Base-by-base conservation (phyloP, 2,888 invertebrate genomes). In the Drosophila subquinaria region DNA sequence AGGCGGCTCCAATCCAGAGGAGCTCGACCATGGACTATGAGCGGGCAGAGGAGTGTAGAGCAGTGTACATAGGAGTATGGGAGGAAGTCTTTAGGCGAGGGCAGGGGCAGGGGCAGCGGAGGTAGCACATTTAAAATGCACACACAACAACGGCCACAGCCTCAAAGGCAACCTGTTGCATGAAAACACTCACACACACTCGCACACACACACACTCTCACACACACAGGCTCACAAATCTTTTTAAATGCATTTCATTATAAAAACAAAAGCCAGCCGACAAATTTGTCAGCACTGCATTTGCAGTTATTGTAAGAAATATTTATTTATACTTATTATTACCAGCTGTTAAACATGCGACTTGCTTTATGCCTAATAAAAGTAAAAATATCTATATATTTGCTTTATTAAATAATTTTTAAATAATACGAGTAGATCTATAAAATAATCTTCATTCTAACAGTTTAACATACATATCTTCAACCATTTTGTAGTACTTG, bases 81-180 rank as follows among this genome's bases (percentile, higher is more conserved):
- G 20, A 20, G 43, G 11, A 10, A 40, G 56, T 15, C n/a, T 38
- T 4, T n/a, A n/a, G n/a, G n/a, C n/a, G n/a, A 45, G 13, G 23
- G 40, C 30, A n/a, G 8, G 40, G 23, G n/a, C 27, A 27, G 36
- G 36, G 23, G 33, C 23, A 43, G 62, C 50, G 42, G 63, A 50
- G 69, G 59, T 56, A 67, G 62, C 73, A 53, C 65, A 82, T 67
- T 77, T 76, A 50, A 69, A 75, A 66, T 71, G 64, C 83, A 69
- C 67, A 67, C 59, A 65, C 74, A 59, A 48, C 73, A 57, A 55
- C 78, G 45, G 35, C 45, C 43, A 64, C 79, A 68, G 64, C 70
- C 77, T 65, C 62, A 55, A 64, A 61, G 76, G 76, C 86, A 85
- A 85, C 88, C 86, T 82, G 85, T 85, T 88, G 88, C 86, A 71